Evolutionary conservation across 2,888 invertebrate genomes (phyloP), one percentile per base, ranked within the genome.

Genomic region (Microdon myrmicae): DNA sequence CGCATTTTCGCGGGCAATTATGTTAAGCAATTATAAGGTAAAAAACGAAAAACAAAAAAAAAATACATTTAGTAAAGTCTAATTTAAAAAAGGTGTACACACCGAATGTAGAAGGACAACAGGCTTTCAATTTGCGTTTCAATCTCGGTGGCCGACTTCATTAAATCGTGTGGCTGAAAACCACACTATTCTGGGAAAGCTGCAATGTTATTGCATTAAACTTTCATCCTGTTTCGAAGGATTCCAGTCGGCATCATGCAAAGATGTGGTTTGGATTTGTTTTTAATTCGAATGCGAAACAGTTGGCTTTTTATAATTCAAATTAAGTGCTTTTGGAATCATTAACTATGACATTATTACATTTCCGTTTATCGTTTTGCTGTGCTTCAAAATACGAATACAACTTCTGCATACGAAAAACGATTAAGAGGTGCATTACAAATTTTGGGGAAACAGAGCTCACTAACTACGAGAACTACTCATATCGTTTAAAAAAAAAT

Each of bases 1-100:
- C 29, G 38, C 32, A 53, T 53, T 53, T 44, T 53, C 53, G 44
- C 31, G 44, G 53, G 32, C 43, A 44, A 53, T 53, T 53, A 44
- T 44, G 35, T 44, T 53, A 43, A 8, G 44, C 44, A 53, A 43
- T 44, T 53, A 44, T 44, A 44, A 37, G 19, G 53, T 20, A n/a
- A 44, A 44, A 44, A n/a, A n/a, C n/a, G n/a, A n/a, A n/a, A n/a
- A n/a, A n/a, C n/a, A n/a, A n/a, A n/a, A n/a, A n/a, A n/a, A n/a
- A n/a, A n/a, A n/a, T n/a, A 37, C 31, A 44, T 53, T 53, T 37
- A 23, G 44, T 31, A 19, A 31, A 22, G 22, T 44, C 25, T 23
- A 53, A 44, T 44, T 44, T 44, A 44, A 53, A n/a, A n/a, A 44
- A 22, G 34, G 29, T 31, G 28, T 20, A 37, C 16, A 39, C 13